These are phyloP conservation scores for Phenacoccus solenopsis DNA, from an alignment of 1,140 invertebrate species.

Conservation along the genomic window DNA sequence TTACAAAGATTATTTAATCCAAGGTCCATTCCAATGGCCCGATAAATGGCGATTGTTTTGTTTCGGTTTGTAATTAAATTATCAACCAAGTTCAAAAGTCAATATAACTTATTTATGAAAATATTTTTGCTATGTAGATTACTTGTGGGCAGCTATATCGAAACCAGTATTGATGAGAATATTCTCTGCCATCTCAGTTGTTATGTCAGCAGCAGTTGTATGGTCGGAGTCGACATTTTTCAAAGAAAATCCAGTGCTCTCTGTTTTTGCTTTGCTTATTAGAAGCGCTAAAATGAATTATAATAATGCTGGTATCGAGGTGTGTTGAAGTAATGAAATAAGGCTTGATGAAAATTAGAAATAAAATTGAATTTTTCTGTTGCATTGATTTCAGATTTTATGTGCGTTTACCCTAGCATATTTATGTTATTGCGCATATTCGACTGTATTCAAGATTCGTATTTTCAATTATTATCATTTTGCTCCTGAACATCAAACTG, in stretches of 20 bases:
- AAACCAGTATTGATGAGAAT: conserved; percentile 62
- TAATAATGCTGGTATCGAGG: conserved; percentile 92
- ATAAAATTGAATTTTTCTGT: not conserved
- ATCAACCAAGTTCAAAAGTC: not conserved
- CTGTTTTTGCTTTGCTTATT: conserved; percentile 88
- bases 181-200: conserved; percentile 55
- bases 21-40: conserved; percentile 18
- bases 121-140: conserved; percentile 69
- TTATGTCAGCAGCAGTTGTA: conserved; percentile 79
- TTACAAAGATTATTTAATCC: conserved; percentile 20
- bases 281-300: conserved; percentile 65
- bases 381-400: conserved; percentile 48
- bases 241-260: conserved; percentile 75
- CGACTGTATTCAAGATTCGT: conserved; percentile 90
- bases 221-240: conserved; percentile 99
- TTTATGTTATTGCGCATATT: conserved; percentile 94
- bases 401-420: conserved; percentile 86
- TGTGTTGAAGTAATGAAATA: conserved; percentile 18
- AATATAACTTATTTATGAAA: conserved; percentile 10
- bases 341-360: conserved; percentile 15
- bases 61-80: not conserved
- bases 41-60: not conserved
- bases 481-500: conserved; percentile 93
- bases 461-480: conserved; percentile 95
- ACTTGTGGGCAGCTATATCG: conserved; percentile 76